A percentile compares a stretch with the other conserved stretches of the same genome.
These are phyloP conservation scores for Poeciliopsis prolifica DNA, from an alignment of 2,113 vertebrate genomes.

Conservation along the genomic window DNA sequence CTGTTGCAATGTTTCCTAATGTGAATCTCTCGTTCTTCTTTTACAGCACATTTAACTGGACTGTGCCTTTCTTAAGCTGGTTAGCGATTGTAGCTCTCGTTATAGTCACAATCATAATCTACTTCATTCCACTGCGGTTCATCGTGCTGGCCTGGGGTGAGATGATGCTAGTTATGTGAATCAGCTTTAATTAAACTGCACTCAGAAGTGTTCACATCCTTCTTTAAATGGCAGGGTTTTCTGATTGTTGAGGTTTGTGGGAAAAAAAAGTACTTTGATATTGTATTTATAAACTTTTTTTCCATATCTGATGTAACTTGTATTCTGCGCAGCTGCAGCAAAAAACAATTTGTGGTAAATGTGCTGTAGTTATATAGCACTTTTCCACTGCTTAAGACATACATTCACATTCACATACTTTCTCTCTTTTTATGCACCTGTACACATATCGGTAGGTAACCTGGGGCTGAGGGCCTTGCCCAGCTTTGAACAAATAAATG, in stretches of 20 bases:
- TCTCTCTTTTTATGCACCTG: too few relatives aligned
- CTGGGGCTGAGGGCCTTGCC: too few relatives aligned
- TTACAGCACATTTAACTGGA: constrained; percentile 97
- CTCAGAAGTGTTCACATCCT: background rate
- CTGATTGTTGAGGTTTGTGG: background rate
- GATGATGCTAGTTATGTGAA: constrained; percentile 51
- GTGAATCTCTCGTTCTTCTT: constrained; percentile 29
- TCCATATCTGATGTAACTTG: background rate
- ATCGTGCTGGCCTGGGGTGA: constrained; percentile 97
- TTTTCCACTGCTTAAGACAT: too few relatives aligned
- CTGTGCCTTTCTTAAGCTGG: constrained; percentile 97
- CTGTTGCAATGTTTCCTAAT: constrained; percentile 2
- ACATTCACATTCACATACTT: too few relatives aligned
- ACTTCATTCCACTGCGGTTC: constrained; percentile 96
- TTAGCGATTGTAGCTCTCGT: constrained; percentile 90
- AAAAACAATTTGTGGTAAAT: background rate
- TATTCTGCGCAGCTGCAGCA: background rate
- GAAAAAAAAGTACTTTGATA: too few relatives aligned
- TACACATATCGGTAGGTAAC: too few relatives aligned
- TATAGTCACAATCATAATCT: constrained; percentile 86
- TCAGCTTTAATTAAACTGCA: background rate
- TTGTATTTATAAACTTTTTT: background rate
- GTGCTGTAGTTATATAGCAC: too few relatives aligned
- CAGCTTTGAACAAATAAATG: background rate
- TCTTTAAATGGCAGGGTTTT: background rate